Evolutionary conservation across 2,888 invertebrate genomes (phyloP).

Genomic region (Polymixis lichenea): DNA sequence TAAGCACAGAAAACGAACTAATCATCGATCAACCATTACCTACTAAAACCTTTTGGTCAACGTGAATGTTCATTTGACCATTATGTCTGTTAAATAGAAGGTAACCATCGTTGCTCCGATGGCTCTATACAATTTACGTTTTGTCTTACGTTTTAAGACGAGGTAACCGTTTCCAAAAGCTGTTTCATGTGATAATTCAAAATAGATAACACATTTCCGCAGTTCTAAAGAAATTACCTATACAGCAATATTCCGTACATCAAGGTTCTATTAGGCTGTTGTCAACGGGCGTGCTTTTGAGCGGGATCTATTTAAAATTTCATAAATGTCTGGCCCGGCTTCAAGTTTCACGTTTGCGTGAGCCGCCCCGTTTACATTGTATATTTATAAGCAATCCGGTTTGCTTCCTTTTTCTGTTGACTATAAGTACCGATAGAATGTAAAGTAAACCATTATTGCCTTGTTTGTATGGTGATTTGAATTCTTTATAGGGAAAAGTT

Average conservation of each 20-base stretch:
- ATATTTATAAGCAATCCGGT: conserved; percentile 78
- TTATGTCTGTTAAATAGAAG: too few species aligned
- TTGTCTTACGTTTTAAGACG: too few species aligned
- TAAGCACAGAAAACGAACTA: too few species aligned
- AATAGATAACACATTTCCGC: conserved; percentile 11
- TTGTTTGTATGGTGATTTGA: conserved; percentile 24
- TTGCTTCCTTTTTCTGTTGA: conserved; percentile 64
- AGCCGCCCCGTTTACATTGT: conserved; percentile 66
- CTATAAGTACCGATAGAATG: conserved; percentile 67
- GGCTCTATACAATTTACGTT: too few species aligned
- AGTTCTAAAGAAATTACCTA: conserved; percentile 4
- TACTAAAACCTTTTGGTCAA: too few species aligned
- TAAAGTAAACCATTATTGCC: conserved; percentile 51
- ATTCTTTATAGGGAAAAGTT: conserved; percentile 33
- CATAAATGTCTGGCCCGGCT: conserved; percentile 71
- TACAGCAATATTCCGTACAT: conserved; percentile 54
- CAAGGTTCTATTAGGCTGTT: conserved; percentile 54
- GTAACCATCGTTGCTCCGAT: too few species aligned
- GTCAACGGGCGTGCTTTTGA: conserved; percentile 60
- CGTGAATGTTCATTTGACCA: too few species aligned
- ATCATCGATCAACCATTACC: too few species aligned
- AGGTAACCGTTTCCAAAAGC: background rate
- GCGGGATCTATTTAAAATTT: conserved; percentile 73
- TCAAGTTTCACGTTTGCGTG: conserved; percentile 68
- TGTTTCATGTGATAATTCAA: background rate